Percentiles rank a stretch among this genome's conserved stretches.
These are phyloP conservation scores for Chionomys nivalis DNA, from an alignment of 2,113 vertebrate species.

Conservation along the genomic window DNA sequence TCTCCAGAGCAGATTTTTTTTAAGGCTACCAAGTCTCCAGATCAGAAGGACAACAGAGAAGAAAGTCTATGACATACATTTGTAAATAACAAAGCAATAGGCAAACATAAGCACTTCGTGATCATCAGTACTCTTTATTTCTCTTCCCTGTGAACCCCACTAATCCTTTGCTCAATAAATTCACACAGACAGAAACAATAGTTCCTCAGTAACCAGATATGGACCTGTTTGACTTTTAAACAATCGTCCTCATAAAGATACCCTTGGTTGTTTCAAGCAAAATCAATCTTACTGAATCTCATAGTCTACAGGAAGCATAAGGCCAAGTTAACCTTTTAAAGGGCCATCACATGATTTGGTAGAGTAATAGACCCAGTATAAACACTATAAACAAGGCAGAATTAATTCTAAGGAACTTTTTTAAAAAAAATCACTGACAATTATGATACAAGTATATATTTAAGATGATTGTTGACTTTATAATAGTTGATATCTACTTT, in stretches of 20 bases:
- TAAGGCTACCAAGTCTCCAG: not conserved
- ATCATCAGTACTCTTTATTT: not conserved
- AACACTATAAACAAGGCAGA: not conserved
- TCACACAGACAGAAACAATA: not conserved
- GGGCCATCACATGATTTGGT: not conserved
- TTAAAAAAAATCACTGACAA: not conserved
- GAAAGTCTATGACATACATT: not conserved
- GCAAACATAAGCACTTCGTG: not conserved
- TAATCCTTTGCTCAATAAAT: not conserved
- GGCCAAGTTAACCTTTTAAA: not conserved
- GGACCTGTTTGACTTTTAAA: not conserved
- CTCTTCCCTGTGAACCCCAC: not conserved
- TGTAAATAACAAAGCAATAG: not conserved
- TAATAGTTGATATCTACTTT: not conserved
- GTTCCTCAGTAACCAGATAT: not conserved
- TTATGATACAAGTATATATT: not conserved
- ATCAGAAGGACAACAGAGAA: not conserved
- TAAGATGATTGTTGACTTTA: not conserved
- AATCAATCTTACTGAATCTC: not conserved
- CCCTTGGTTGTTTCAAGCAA: not conserved
- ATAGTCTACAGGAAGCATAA: not conserved
- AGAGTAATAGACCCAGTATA: not conserved
- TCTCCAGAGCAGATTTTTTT: not conserved
- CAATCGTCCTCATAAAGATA: not conserved
- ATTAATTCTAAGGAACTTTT: not conserved